phyloP scores from a whole-genome alignment of 92 coral and sea anemone species.

The Heteractis magnifica region DNA sequence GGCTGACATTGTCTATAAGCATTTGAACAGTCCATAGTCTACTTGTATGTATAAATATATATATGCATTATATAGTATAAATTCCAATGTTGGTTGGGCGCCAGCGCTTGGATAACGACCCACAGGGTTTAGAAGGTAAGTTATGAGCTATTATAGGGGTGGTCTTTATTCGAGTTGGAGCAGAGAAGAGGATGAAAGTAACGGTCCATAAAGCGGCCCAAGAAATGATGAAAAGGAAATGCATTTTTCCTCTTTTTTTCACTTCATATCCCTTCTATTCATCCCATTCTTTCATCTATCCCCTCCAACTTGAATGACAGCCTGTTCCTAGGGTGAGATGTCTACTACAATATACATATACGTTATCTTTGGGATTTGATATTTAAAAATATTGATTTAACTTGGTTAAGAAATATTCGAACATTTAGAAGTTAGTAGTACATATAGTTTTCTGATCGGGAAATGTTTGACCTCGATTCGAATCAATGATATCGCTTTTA shows the following conservation, averaged over 20 bases:
- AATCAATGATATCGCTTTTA: not conserved
- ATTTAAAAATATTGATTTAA: constrained; percentile 23
- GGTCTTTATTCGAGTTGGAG: not conserved
- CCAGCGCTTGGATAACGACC: not conserved
- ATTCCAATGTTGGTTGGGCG: not conserved
- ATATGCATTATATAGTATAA: not conserved
- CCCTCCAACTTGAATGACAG: not conserved
- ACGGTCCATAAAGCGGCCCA: no score
- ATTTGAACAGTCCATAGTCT: not conserved
- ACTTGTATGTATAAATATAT: not conserved
- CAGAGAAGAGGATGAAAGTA: not conserved
- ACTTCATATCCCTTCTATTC: not conserved
- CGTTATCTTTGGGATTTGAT: constrained; percentile 10
- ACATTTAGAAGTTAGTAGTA: constrained; percentile 11
- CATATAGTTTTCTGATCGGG: not conserved
- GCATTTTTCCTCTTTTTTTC: not conserved
- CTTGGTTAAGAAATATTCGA: not conserved
- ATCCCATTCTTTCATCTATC: not conserved
- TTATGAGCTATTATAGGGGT: not conserved
- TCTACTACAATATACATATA: not conserved
- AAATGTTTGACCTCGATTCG: not conserved
- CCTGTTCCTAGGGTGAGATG: not conserved
- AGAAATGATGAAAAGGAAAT: no score
- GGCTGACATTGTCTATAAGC: constrained; percentile 39
- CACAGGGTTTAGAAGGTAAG: not conserved